Conservation (phyloP, 2,888 invertebrate species). For the Tryphoninae sp. region DNA sequence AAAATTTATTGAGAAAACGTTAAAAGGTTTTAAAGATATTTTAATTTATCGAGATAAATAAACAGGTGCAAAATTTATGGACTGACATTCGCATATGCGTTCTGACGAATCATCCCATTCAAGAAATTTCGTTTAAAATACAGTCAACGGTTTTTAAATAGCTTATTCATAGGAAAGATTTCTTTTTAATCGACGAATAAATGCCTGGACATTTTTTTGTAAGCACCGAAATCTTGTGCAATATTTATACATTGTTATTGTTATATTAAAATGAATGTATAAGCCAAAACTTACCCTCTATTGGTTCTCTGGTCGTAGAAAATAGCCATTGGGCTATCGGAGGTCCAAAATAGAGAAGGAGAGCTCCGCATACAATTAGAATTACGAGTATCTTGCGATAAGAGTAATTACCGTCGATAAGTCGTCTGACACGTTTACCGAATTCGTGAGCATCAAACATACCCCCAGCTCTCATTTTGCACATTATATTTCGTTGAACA, state of each 20-base stretch:
- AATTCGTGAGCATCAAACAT: conserved; percentile 76
- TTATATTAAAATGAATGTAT: conserved; percentile 1
- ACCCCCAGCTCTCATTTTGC: conserved; percentile 71
- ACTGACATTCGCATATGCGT: no score
- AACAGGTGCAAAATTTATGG: no score
- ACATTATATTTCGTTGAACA: conserved; percentile 40
- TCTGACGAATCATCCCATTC: no score
- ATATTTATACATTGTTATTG: background rate
- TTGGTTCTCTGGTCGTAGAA: conserved; percentile 81
- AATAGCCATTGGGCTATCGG: conserved; percentile 85
- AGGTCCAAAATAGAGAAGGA: conserved; percentile 86
- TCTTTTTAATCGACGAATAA: no score
- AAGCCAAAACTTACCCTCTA: conserved; percentile 74
- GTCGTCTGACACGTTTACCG: conserved; percentile 74
- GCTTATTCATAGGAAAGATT: no score
- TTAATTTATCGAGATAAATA: no score
- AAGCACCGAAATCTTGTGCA: no score
- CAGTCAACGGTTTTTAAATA: no score
- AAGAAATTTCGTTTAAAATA: no score
- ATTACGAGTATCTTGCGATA: conserved; percentile 76
- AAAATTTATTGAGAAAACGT: conserved; percentile 75
- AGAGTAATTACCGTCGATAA: conserved; percentile 76
- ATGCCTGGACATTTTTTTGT: no score
- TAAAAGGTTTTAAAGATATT: background rate
- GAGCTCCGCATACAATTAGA: conserved; percentile 72